Percentiles rank a stretch among this genome's conserved stretches.
Evolutionary conservation across 2,113 vertebrate genomes (phyloP).

Genomic region (Zosterops japonicus): DNA sequence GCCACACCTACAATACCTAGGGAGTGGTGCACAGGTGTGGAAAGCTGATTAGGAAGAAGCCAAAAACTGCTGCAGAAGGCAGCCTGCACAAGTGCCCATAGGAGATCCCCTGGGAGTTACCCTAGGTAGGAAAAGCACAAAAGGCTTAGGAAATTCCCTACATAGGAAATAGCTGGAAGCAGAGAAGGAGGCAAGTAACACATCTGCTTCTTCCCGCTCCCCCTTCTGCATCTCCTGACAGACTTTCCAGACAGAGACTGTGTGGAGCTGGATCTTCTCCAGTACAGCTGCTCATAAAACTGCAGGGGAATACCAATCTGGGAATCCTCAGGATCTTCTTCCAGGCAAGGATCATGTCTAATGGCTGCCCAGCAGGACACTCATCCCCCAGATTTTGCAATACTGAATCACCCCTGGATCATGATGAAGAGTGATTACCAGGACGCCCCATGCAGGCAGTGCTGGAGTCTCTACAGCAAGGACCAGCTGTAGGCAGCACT

Average conservation of each 20-base stretch:
- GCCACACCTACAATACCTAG: neutral
- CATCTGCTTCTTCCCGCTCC: neutral
- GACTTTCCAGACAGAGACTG: neutral
- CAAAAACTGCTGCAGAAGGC: neutral
- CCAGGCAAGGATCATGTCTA: neutral
- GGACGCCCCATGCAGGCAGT: neutral
- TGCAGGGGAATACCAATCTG: neutral
- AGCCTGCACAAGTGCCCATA: neutral
- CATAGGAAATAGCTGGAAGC: slow-evolving; percentile 4
- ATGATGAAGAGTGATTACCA: neutral
- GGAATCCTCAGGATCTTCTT: neutral
- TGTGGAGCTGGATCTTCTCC: neutral
- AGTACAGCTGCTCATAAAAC: neutral
- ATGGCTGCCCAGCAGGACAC: neutral
- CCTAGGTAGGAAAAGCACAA: neutral
- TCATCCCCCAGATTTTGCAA: neutral
- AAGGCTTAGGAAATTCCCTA: slow-evolving; percentile 41
- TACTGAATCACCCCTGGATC: neutral
- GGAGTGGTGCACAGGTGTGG: neutral
- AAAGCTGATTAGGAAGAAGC: neutral
- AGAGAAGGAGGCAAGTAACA: neutral
- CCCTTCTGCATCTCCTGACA: neutral
- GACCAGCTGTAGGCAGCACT: fast-evolving
- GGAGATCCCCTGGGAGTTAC: neutral
- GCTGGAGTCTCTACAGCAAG: neutral